Evolutionary conservation across 2,113 vertebrate genomes (phyloP), one percentile per base, ranked within the genome.

Genomic region (Neopipo cinnamomea): DNA sequence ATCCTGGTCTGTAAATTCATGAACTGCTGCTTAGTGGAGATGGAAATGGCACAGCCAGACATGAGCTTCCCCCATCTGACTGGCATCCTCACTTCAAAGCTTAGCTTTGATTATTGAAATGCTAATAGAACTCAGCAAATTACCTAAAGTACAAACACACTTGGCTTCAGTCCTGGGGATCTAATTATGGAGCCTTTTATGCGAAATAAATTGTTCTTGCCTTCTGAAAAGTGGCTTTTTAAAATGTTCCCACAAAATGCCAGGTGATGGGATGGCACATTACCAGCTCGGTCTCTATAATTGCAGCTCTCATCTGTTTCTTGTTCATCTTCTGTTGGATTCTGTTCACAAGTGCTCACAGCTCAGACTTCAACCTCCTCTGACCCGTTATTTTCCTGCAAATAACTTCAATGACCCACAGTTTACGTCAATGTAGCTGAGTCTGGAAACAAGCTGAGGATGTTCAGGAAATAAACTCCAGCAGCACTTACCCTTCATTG

Each of bases 141-240:
- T 87, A 71, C 73, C 83, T 47, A 1, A 62, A 88, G 56, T 68
- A 58, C 67, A 85, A 89, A 76, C 71, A 68, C 89, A 93, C 55
- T 88, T 94, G 88, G 93, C 85, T 58, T 84, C 66, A 52, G 89
- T 95, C 83, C 68, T 63, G 31, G 27, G 59, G 44, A 46, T 88
- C 82, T 92, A 94, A 96, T 97, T 88, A 91, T 15, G 28, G 80
- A 44, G n/a, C 42, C 67, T 96, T 95, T 96, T 52, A 95, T 95
- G 80, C 90, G 87, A 59, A 58, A 88, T 42, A 80, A 89, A 85
- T 77, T 42, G 71, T 91, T 92, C 67, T 56, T 79, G 41, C 58
- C 85, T 93, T 88, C 74, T 80, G 89, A 83, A 82, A 75, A 93
- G n/a, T 61, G 55, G 28, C 68, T 87, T 72, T 94, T 95, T 15